A percentile compares a stretch with the other conserved stretches of the same genome.
Evolutionary conservation across 1,140 invertebrate species (phyloP).

Genomic region (Meloidogyne floridensis): DNA sequence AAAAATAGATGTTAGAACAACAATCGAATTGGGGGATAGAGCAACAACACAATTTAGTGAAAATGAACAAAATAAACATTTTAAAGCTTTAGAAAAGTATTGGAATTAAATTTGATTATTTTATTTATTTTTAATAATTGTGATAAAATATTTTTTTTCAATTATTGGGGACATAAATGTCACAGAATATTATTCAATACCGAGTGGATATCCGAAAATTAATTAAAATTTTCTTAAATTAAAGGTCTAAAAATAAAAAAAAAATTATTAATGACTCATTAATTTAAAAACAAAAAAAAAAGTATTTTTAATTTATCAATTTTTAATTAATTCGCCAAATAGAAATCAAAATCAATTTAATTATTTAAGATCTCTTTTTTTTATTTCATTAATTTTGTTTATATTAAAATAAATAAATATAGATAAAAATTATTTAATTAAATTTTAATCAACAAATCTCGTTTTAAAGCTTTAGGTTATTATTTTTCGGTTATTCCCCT

Average conservation of each 20-base stretch:
- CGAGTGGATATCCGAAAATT: no score
- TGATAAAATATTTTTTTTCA: not conserved
- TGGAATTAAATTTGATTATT: not conserved
- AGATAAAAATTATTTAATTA: no score
- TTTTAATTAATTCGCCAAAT: constrained; percentile 4
- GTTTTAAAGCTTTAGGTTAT: no score
- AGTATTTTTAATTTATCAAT: not conserved
- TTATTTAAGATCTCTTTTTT: not conserved
- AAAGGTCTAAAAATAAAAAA: not conserved
- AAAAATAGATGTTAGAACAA: not conserved
- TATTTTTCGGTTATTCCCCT: no score
- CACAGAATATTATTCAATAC: no score
- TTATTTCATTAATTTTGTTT: no score
- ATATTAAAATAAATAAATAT: no score
- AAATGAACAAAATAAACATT: not conserved
- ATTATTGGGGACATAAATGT: not conserved
- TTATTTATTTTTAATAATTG: not conserved
- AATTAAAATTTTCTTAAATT: no score
- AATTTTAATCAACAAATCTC: no score
- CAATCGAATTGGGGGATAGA: not conserved
- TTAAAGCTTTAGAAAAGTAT: constrained; percentile 3
- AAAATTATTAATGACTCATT: not conserved
- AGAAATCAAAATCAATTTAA: not conserved
- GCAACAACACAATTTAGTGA: not conserved
- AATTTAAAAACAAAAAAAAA: not conserved